Conservation (phyloP, 92 coral and sea anemone species). For the Isaurus tuberculatus region DNA sequence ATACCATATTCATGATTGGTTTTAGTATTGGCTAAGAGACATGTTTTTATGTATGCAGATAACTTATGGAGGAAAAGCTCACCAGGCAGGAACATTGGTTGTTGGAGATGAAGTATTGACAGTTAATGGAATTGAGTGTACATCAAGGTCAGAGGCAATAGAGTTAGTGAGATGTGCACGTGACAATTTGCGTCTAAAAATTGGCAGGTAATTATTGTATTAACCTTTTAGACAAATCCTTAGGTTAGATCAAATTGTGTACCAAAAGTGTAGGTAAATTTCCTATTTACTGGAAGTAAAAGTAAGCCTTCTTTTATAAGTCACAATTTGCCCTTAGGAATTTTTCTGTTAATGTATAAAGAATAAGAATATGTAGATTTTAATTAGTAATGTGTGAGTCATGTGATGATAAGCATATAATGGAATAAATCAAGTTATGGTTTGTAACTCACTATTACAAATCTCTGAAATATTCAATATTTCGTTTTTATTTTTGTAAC, state of each 20-base stretch:
- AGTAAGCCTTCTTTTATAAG: too few species aligned
- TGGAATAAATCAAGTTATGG: too few species aligned
- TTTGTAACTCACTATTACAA: too few species aligned
- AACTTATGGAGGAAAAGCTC: conserved; percentile 95
- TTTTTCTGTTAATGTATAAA: too few species aligned
- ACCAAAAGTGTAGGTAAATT: too few species aligned
- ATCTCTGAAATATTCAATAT: too few species aligned
- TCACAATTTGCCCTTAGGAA: too few species aligned
- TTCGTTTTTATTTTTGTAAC: too few species aligned
- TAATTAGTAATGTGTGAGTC: too few species aligned
- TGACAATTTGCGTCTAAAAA: conserved; percentile 70
- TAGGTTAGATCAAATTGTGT: neutral
- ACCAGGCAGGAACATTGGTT: conserved; percentile 65
- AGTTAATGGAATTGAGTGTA: conserved; percentile 84
- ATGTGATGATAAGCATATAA: too few species aligned
- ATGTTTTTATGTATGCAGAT: conserved; percentile 56
- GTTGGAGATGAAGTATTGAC: conserved; percentile 95
- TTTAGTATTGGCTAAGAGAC: neutral
- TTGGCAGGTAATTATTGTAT: conserved; percentile 74
- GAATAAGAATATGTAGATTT: too few species aligned
- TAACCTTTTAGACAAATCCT: neutral
- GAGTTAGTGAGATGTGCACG: conserved; percentile 83
- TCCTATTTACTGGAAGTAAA: too few species aligned
- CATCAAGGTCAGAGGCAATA: conserved; percentile 90
- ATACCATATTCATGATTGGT: neutral